Conservation (phyloP, 2,113 vertebrate genomes). For the Dromas ardeola region DNA sequence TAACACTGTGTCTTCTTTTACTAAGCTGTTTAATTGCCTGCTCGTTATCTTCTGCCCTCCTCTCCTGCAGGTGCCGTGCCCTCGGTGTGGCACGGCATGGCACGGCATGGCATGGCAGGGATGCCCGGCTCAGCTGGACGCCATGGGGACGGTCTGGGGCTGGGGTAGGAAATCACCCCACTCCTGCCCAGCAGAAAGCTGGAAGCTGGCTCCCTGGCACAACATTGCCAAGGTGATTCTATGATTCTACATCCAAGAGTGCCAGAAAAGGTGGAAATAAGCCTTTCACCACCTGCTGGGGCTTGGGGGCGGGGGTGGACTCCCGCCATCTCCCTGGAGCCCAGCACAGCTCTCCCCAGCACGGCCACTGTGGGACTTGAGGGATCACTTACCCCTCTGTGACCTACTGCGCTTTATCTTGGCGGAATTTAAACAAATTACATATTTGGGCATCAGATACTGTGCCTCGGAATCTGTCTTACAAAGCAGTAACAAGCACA, state of each 20-base stretch:
- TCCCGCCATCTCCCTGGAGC: not conserved
- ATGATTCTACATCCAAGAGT: not conserved
- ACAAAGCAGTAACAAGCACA: not conserved
- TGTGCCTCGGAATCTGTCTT: not conserved
- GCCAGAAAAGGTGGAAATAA: not conserved
- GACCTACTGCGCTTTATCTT: not conserved
- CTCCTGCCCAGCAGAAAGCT: not conserved
- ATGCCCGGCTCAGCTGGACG: rapidly evolving
- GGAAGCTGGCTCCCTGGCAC: not conserved
- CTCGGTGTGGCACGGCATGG: not conserved
- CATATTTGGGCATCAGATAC: not conserved
- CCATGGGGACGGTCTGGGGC: not conserved
- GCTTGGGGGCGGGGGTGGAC: rapidly evolving
- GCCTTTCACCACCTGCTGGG: not conserved
- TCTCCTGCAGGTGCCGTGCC: rapidly evolving
- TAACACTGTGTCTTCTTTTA: not conserved
- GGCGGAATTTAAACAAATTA: not conserved
- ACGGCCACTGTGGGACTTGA: rapidly evolving
- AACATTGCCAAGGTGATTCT: not conserved
- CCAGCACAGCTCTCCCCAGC: not conserved
- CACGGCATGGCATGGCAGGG: not conserved
- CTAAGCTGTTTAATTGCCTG: not conserved
- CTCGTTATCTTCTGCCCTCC: not conserved
- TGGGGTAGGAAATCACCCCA: not conserved
- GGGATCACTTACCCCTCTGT: not conserved